Conservation (phyloP, 2,888 invertebrate genomes). For the Sisyra terminalis region DNA sequence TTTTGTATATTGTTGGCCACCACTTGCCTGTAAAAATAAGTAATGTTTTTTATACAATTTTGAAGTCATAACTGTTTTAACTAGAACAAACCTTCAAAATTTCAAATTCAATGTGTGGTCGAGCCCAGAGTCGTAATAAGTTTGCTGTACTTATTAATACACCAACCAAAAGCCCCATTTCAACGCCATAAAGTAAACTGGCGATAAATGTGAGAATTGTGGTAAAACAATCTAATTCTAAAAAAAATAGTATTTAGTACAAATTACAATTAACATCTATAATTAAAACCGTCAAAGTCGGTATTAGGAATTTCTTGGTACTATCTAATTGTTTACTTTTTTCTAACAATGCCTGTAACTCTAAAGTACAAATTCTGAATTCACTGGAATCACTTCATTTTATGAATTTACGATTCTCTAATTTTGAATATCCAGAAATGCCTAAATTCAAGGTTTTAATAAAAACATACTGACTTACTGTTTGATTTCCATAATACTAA, state of each 20-base stretch:
- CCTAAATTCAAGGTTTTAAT: not conserved
- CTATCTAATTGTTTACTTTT: too few relatives aligned
- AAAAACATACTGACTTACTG: slow-evolving; percentile 28
- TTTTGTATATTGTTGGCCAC: slow-evolving; percentile 34
- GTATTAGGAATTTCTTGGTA: too few relatives aligned
- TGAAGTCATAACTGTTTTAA: slow-evolving; percentile 1
- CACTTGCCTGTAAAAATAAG: slow-evolving; percentile 24
- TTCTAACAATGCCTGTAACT: too few relatives aligned
- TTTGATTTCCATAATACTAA: slow-evolving; percentile 33
- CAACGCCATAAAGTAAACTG: slow-evolving; percentile 54
- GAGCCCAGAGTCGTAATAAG: slow-evolving; percentile 48
- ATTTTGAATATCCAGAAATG: too few relatives aligned
- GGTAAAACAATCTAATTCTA: slow-evolving; percentile 30
- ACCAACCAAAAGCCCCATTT: slow-evolving; percentile 63
- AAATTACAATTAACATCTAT: too few relatives aligned
- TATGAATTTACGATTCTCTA: too few relatives aligned
- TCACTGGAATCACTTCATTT: too few relatives aligned
- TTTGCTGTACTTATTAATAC: slow-evolving; percentile 43
- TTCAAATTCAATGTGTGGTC: slow-evolving; percentile 34
- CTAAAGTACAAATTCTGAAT: too few relatives aligned
- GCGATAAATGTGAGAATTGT: slow-evolving; percentile 49
- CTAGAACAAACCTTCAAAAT: slow-evolving; percentile 27
- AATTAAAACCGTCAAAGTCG: too few relatives aligned
- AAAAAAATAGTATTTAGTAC: too few relatives aligned
- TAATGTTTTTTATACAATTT: not conserved